Percentiles rank a stretch among this genome's conserved stretches.
Conservation (phyloP, 2,888 invertebrate genomes). For the Lycaena phlaeas region DNA sequence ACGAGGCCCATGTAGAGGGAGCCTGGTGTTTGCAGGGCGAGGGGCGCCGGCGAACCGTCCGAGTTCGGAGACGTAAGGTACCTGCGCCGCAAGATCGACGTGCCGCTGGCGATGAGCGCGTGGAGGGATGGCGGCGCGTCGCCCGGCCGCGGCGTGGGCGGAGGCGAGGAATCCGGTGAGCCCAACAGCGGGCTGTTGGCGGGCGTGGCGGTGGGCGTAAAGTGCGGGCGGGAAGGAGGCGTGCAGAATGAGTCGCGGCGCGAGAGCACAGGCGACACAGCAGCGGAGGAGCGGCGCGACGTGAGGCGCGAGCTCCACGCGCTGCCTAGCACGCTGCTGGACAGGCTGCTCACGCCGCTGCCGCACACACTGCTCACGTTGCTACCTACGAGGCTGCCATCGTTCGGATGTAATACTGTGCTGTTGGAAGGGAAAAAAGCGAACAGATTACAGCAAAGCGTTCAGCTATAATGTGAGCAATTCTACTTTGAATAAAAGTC, state of each 20-base stretch:
- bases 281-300: slow-evolving; percentile 69
- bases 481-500: slow-evolving; percentile 6
- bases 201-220: slow-evolving; percentile 88
- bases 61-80: slow-evolving; percentile 72
- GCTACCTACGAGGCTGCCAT: slow-evolving; percentile 81
- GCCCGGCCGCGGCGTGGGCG: slow-evolving; percentile 77
- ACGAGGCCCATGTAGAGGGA: slow-evolving; percentile 76
- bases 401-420: slow-evolving; percentile 91
- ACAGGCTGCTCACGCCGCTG: slow-evolving; percentile 72
- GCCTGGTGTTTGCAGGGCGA: slow-evolving; percentile 73
- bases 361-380: slow-evolving; percentile 75
- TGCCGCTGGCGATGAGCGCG: slow-evolving; percentile 66
- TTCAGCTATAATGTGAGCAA: no score
- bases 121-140: slow-evolving; percentile 64
- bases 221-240: slow-evolving; percentile 78
- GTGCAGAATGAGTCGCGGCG: slow-evolving; percentile 86
- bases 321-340: slow-evolving; percentile 61
- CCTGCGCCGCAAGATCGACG: slow-evolving; percentile 59
- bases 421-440: slow-evolving; percentile 53
- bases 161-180: slow-evolving; percentile 70
- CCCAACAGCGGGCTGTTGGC: slow-evolving; percentile 86
- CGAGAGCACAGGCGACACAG: slow-evolving; percentile 73
- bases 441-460: slow-evolving; percentile 7
- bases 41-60: slow-evolving; percentile 74
- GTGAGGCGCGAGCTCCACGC: slow-evolving; percentile 78